A percentile compares a stretch with the other conserved stretches of the same genome.
These are phyloP conservation scores for Liodrosophila aerea DNA, from an alignment of 2,888 invertebrate genomes.

Conservation along the genomic window DNA sequence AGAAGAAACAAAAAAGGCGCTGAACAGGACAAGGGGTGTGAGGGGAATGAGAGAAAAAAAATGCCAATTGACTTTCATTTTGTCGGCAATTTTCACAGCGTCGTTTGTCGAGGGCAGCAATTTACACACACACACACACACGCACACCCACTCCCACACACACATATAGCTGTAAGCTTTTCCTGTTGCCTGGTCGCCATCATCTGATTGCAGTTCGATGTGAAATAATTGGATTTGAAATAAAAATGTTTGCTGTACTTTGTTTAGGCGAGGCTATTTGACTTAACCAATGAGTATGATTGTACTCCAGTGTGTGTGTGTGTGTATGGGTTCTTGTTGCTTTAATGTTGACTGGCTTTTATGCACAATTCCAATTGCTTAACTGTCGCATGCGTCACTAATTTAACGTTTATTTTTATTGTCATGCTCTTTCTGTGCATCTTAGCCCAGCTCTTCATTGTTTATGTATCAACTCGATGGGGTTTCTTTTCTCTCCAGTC, in stretches of 20 bases:
- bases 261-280: slow-evolving; percentile 34
- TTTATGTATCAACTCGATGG: slow-evolving; percentile 24
- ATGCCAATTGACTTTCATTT: slow-evolving; percentile 75
- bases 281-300: slow-evolving; percentile 24
- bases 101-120: slow-evolving; percentile 44
- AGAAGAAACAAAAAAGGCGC: slow-evolving; percentile 25
- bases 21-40: slow-evolving; percentile 3
- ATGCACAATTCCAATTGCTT: slow-evolving; percentile 37
- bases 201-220: slow-evolving; percentile 78
- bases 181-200: slow-evolving; percentile 76
- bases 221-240: slow-evolving; percentile 79
- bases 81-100: slow-evolving; percentile 68
- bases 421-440: slow-evolving; percentile 18
- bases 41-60: slow-evolving; percentile 21
- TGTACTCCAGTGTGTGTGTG: slow-evolving; percentile 9
- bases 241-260: slow-evolving; percentile 65
- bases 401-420: slow-evolving; percentile 66
- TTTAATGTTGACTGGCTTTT: slow-evolving; percentile 51
- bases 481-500: background rate
- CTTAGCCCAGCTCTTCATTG: slow-evolving; percentile 39
- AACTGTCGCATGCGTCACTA: slow-evolving; percentile 64
- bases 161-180: slow-evolving; percentile 16
- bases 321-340: slow-evolving; percentile 36
- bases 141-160: slow-evolving; percentile 11
- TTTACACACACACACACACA: slow-evolving; percentile 25